Evolutionary conservation across 2,113 vertebrate genomes (phyloP).

Genomic region (Zosterops borbonicus): DNA sequence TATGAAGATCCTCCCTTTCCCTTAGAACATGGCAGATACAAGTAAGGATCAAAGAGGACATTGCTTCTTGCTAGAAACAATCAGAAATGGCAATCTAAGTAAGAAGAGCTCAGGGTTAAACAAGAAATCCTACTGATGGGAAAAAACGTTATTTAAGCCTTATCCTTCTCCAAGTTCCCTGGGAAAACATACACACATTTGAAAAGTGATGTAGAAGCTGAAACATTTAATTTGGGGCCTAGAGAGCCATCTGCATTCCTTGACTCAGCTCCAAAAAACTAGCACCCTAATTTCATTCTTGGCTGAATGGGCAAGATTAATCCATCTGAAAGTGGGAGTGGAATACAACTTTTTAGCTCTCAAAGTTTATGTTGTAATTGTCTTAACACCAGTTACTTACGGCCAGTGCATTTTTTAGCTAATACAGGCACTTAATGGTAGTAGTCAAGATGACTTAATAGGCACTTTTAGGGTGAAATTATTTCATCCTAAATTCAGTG

Average conservation of each 20-base stretch:
- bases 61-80: background rate
- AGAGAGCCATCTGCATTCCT: background rate
- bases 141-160: background rate
- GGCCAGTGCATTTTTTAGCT: background rate
- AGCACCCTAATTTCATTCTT: background rate
- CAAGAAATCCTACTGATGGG: background rate
- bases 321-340: background rate
- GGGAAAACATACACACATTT: background rate
- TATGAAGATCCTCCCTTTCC: background rate
- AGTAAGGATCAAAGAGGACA: background rate
- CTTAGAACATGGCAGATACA: background rate
- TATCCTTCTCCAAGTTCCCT: background rate
- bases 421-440: background rate
- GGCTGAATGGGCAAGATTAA: background rate
- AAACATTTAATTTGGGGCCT: background rate
- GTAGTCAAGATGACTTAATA: background rate
- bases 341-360: background rate
- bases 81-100: background rate
- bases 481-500: background rate
- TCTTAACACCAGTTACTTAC: background rate
- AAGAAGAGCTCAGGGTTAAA: background rate
- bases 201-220: background rate
- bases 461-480: background rate
- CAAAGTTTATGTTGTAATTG: background rate
- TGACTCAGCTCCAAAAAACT: background rate